Conservation (phyloP, 2,797 vertebrate genomes). For the Carapus acus region DNA sequence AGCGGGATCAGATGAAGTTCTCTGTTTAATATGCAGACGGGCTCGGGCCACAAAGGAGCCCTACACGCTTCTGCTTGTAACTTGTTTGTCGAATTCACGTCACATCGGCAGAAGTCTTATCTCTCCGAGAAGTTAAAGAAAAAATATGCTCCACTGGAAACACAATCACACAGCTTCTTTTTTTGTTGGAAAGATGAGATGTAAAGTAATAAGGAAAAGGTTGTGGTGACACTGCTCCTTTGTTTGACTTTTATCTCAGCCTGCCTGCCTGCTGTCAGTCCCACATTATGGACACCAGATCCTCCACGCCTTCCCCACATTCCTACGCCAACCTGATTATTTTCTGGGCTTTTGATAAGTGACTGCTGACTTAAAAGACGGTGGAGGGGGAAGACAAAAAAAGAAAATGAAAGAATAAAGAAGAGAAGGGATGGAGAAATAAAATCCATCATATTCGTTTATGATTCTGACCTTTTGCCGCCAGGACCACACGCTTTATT, state of each 20-base stretch:
- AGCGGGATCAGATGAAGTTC: too few relatives aligned
- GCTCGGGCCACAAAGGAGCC: constrained; percentile 5
- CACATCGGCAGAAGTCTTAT: constrained; percentile 41
- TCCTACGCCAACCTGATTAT: constrained; percentile 54
- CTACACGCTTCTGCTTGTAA: too few relatives aligned
- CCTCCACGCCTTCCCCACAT: constrained; percentile 42
- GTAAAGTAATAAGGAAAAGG: constrained; percentile 29
- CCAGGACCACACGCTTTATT: constrained; percentile 45
- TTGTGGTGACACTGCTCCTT: constrained; percentile 49
- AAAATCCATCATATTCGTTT: constrained; percentile 51
- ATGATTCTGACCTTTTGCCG: constrained; percentile 61
- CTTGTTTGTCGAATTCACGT: constrained; percentile 39
- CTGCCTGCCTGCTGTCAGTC: constrained; percentile 38
- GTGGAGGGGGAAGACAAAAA: constrained; percentile 21
- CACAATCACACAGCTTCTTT: constrained; percentile 33
- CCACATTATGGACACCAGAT: constrained; percentile 31
- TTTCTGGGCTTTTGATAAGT: constrained; percentile 63
- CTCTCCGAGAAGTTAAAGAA: constrained; percentile 29
- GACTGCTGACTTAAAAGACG: constrained; percentile 45
- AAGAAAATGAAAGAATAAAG: constrained; percentile 18
- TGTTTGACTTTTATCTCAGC: constrained; percentile 56
- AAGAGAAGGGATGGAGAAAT: constrained; percentile 38
- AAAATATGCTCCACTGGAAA: constrained; percentile 27
- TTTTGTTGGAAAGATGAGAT: constrained; percentile 47
- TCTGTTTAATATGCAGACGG: background rate